Percentiles rank a stretch among this genome's conserved stretches.
phyloP scores from a whole-genome alignment of 2,113 vertebrate genomes.

The Podiceps cristatus region DNA sequence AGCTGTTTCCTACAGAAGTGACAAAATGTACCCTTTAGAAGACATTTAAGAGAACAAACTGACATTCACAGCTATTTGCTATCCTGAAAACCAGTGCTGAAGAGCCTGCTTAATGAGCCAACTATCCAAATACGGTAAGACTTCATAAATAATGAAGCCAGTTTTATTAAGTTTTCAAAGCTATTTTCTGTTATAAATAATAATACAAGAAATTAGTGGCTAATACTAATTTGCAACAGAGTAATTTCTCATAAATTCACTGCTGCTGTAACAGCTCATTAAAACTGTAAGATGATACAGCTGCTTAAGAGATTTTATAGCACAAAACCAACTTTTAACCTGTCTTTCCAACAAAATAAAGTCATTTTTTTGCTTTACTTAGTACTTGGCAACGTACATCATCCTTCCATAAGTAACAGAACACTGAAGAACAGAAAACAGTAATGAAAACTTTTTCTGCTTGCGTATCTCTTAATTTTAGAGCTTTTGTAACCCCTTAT shows the following conservation, averaged over 20 bases:
- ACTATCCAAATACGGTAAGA: slow-evolving; percentile 28
- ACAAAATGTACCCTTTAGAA: not conserved
- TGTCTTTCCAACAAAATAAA: not conserved
- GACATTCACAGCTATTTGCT: slow-evolving; percentile 6
- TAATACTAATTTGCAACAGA: slow-evolving; percentile 15
- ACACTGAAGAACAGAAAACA: not conserved
- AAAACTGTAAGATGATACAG: not conserved
- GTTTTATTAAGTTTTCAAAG: slow-evolving; percentile 46
- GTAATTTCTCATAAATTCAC: slow-evolving; percentile 31
- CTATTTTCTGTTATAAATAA: slow-evolving; percentile 44
- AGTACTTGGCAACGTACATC: not conserved
- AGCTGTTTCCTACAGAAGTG: not conserved
- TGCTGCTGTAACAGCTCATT: slow-evolving; percentile 12
- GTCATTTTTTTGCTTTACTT: not conserved
- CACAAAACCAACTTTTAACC: not conserved
- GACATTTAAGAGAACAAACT: slow-evolving; percentile 10
- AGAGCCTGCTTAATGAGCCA: slow-evolving; percentile 16
- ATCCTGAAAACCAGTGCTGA: not conserved
- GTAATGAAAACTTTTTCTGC: not conserved
- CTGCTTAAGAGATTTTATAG: slow-evolving; percentile 14
- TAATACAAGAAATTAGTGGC: slow-evolving; percentile 27
- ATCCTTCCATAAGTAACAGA: not conserved
- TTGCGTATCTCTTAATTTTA: not conserved
- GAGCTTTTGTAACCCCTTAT: not conserved
- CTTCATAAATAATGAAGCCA: slow-evolving; percentile 22